Conservation (phyloP, 2,888 invertebrate species). For the Poecilus cupreus region DNA sequence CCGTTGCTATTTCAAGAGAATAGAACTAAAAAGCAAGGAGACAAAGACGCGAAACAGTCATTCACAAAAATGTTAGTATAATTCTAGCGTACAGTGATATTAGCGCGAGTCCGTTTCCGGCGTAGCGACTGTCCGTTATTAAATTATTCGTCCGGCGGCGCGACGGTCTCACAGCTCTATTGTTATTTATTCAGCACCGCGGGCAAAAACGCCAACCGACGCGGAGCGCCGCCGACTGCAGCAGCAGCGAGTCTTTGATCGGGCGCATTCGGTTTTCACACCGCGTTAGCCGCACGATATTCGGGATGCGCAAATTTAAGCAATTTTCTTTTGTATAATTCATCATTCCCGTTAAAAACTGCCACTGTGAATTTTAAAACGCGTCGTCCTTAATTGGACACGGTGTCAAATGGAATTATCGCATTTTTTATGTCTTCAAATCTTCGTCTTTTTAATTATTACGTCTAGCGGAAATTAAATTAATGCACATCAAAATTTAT, state of each 20-base stretch:
- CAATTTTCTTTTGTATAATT: conserved; percentile 55
- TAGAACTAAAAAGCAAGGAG: not conserved
- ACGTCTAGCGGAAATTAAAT: conserved; percentile 48
- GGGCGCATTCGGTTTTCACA: conserved; percentile 40
- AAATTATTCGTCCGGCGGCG: conserved; percentile 40
- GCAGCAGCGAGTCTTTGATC: conserved; percentile 32
- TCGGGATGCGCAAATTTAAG: conserved; percentile 47
- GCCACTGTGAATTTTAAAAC: conserved; percentile 51
- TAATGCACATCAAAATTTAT: conserved; percentile 47
- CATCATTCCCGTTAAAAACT: conserved; percentile 51
- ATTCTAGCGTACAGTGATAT: conserved; percentile 14
- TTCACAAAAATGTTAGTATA: conserved; percentile 10
- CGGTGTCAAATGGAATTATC: conserved; percentile 48
- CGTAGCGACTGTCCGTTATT: conserved; percentile 18
- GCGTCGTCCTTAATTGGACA: conserved; percentile 50
- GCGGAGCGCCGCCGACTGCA: not conserved
- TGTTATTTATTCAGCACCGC: conserved; percentile 48
- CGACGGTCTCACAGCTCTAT: not conserved
- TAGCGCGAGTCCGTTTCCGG: conserved; percentile 23
- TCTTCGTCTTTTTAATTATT: conserved; percentile 50
- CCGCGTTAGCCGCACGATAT: conserved; percentile 22
- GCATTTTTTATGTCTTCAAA: conserved; percentile 46
- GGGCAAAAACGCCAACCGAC: conserved; percentile 23
- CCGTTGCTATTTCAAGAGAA: not conserved
- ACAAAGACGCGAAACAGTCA: not conserved